phyloP scores from a whole-genome alignment of 2,113 vertebrate genomes.

The Strix uralensis region DNA sequence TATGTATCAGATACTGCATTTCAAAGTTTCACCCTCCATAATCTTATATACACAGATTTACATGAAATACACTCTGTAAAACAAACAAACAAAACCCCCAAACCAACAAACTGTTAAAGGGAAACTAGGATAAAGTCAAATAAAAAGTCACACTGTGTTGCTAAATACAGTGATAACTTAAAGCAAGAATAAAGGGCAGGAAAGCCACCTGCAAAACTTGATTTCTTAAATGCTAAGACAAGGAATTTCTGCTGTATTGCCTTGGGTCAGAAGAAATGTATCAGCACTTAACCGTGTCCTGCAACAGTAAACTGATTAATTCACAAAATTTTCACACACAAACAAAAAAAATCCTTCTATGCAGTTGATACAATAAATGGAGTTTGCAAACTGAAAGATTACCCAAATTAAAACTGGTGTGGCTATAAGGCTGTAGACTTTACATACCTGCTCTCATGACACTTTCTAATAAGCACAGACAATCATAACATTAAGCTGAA shows the following conservation, averaged over 20 bases:
- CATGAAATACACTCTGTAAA: neutral
- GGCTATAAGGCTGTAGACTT: neutral
- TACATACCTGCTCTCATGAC: neutral
- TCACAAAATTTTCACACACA: neutral
- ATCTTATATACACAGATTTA: neutral
- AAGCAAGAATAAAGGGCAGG: neutral
- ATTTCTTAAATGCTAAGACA: neutral
- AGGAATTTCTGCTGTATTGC: neutral
- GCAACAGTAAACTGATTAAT: neutral
- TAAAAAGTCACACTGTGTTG: neutral
- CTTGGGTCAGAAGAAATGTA: neutral
- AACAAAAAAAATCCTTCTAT: neutral
- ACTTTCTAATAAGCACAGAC: neutral
- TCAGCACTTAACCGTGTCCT: neutral
- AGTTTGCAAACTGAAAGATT: neutral
- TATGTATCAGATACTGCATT: neutral
- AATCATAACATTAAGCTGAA: neutral
- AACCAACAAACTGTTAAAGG: neutral
- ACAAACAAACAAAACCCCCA: neutral
- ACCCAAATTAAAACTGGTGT: neutral
- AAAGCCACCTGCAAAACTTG: neutral
- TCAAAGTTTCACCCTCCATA: neutral
- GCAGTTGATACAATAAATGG: neutral
- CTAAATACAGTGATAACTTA: neutral
- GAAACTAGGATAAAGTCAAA: neutral